A percentile compares a stretch with the other conserved stretches of the same genome.
Conservation (phyloP, 2,113 vertebrate genomes). For the Ardeotis arabs region DNA sequence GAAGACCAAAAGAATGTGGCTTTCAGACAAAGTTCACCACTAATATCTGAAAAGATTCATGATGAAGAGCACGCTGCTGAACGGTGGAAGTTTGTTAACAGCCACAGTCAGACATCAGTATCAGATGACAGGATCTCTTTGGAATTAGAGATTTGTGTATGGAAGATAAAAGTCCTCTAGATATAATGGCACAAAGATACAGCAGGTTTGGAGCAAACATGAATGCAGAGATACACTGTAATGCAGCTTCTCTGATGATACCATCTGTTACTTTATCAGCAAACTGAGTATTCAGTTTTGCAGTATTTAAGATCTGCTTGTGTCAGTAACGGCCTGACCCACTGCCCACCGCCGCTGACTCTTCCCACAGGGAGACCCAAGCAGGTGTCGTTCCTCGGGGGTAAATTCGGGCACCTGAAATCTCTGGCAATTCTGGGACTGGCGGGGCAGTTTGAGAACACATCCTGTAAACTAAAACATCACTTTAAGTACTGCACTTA, state of each 20-base stretch:
- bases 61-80: background rate
- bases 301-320: background rate
- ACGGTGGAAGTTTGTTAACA: background rate
- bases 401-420: background rate
- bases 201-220: background rate
- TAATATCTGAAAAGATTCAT: background rate
- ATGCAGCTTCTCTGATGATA: background rate
- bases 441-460: background rate
- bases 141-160: background rate
- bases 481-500: background rate
- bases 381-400: background rate
- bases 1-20: background rate
- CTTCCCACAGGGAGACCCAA: too few species aligned
- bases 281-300: background rate
- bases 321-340: background rate
- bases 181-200: background rate
- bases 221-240: background rate
- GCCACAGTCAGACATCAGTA: background rate
- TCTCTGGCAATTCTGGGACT: background rate
- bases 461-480: background rate
- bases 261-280: background rate
- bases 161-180: background rate
- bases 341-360: background rate
- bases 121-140: background rate
- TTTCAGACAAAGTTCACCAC: background rate